Evolutionary conservation across 2,797 vertebrate genomes (phyloP), one percentile per base, ranked within the genome.

Genomic region (Thripadectes ignobilis): DNA sequence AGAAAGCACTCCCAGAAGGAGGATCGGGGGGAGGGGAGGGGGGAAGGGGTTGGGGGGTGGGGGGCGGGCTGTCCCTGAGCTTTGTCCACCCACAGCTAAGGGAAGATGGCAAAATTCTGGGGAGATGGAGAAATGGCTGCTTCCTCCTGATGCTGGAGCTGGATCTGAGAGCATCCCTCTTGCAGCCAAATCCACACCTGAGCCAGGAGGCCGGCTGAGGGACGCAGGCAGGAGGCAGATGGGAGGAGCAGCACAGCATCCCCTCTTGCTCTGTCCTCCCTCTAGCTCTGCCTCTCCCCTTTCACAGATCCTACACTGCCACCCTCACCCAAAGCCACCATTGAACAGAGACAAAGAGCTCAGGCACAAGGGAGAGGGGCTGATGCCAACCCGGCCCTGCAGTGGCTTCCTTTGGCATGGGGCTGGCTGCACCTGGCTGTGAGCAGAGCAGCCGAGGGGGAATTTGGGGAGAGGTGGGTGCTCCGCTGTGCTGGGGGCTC

Each of bases 1-100:
- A 67, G 49, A 61, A 86, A 84, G 72, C 0, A 4, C 8, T 32
- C 29, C 34, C 19, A 54, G 24, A 63, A 77, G 18, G 36, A 52
- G 48, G 48, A 22, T 45, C 20, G 45, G 5, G 45, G 27, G 2
- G 2, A 1, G 0, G 4, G 6, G 1, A 2, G 2, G 2, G 0
- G 6, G 2, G 4, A 12, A 6, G 5, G 2, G 22, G 24, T 21
- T 45, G 45, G 10, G 20, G 43, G 19, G 43, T 45, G 43, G 9
- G 0, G 1, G 9, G 8, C 2, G 8, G 18, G 5, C 46, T 63
- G 6, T 34, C 61, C 20, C 66, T 46, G 59, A 2, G 4, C 9
- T 61, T 79, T 77, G 15, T 51, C 19, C n/a, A 38, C 17, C 7
- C 10, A 29, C 43, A 34, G 52, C 24, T 69, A 45, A 48, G 3